Base-by-base conservation (phyloP, 2,888 invertebrate genomes). In the Labia minor region DNA sequence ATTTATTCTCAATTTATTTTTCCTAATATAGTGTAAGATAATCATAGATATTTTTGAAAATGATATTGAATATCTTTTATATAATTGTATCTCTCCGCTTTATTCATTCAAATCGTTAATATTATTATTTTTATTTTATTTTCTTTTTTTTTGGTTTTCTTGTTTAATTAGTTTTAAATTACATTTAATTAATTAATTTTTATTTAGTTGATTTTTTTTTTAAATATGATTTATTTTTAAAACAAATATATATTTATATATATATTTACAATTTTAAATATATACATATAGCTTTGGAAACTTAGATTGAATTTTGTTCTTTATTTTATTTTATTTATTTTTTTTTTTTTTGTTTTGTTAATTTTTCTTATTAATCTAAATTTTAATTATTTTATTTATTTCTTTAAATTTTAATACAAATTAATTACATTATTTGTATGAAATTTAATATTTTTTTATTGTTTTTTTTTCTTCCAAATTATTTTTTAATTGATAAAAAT, bases 271-370 rank as follows among this genome's bases (percentile, higher is more conserved):
- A 26, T 6, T 26, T 6, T 49, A 49, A n/a, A 49, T 14, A 49
- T 49, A 49, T 49, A 49, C 14, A 49, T 10, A 49, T 16, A 49
- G 2, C 14, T 49, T 49, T 49, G 49, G 16, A 70, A 49, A 68
- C 69, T 65, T 67, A 66, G 64, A 64, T 64, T 65, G 37, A 19
- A 67, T 67, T 69, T 64, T 67, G 33, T 67, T 26, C 19, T 67
- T 18, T 21, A 66, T 18, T 66, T 33, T 64, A 20, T 37, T 20
- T 37, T 20, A 62, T 37, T n/a, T 14, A 64, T 33, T 61, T 19
- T 6, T 19, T 64, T 77, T 74, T 78, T 77, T 78, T 77, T 77
- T 78, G 78, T 77, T 77, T 78, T 16, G 61, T 2, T 61, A 61
- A 77, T 76, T 74, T 75, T 77, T 75, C 75, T 73, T 74, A 74